Evolutionary conservation across 1,140 invertebrate genomes (phyloP), one percentile per base, ranked within the genome.

Genomic region (Drosophila mayri): DNA sequence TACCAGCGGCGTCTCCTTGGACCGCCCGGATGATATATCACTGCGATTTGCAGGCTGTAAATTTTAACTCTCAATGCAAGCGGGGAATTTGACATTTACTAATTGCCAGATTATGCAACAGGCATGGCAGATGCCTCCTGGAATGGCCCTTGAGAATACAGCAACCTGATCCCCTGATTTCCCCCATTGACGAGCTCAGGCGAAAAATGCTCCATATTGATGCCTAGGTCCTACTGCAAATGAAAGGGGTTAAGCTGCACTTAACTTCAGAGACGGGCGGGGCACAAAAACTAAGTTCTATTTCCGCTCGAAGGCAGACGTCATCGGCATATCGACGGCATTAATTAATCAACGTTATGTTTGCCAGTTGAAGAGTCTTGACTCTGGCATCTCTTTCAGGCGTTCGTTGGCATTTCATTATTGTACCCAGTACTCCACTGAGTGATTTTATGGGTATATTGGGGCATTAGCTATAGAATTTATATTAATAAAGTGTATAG

Each of bases 341-440:
- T 73, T 85, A 85, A 84, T 84, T 84, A 81, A 84, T 84, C 81
- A 84, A 77, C 77, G 73, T 52, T 70, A 46, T 59, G 70, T 44
- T 50, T 60, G 49, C 41, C 77, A 63, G 64, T 40, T 20, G 30
- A 58, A 58, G 54, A 63, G 52, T 43, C 38, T 11, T 10, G 30
- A n/a, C 20, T 32, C 59, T 18, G 20, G 2, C 44, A 41, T 44
- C 20, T 9, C 41, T 47, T 32, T 37, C 41, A 38, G 44, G 43
- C 37, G 50, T 43, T 84, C 59, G 30, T 18, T 62, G 65, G 65
- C 43, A 72, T 59, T 71, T 72, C 28, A 20, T 46, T 60, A 37
- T 38, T 22, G 5, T n/a, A 25, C 52, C 52, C 35, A 25, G 32
- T 25, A 25, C 0, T 38, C 5, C 5, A 37, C 3, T 6, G 8